Evolutionary conservation across 2,113 vertebrate genomes (phyloP), one percentile per base, ranked within the genome.

Genomic region (Prolemur simus): DNA sequence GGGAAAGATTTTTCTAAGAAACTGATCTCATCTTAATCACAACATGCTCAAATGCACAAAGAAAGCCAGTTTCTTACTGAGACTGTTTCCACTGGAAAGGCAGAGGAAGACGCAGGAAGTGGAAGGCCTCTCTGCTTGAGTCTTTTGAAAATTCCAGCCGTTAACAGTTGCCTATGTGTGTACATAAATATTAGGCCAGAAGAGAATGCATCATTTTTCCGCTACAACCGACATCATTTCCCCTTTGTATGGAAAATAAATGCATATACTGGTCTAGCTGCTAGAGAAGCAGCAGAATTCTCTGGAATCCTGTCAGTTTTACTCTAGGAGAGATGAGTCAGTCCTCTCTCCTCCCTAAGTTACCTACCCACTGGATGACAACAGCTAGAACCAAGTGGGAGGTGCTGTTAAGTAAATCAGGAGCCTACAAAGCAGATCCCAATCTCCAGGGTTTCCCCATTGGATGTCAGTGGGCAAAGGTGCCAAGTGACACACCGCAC

Each of bases 81-180:
- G 60, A 69, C 37, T 4, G 21, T 56, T 71, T 74, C 49, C 0
- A 3, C 0, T 63, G 86, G 37, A 74, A 78, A 69, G 60, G 87
- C 78, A 63, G 37, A 66, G 82, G 32, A 84, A 66, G 54, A 56
- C 13, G 37, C 3, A 52, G 8, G 32, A 91, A 39, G 11, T 21
- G 20, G 64, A 29, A 74, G 39, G 21, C 66, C 80, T 66, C 71
- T 54, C 45, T 81, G 66, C 63, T 87, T 39, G 27, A 8, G 8
- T 77, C 84, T 89, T 86, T n/a, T 45, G 89, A 91, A 94, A 96
- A 76, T 54, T 45, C 73, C 25, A 87, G 45, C 63, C 73, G 80
- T 63, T 80, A 47, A 63, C 68, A 95, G 74, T 27, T 71, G n/a
- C 32, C 71, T 77, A 12, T 82, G 76, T 95, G 52, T 60, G 18